Evolutionary conservation across 64 coral and sea anemone species (phyloP).

Genomic region (Acropora yongei): DNA sequence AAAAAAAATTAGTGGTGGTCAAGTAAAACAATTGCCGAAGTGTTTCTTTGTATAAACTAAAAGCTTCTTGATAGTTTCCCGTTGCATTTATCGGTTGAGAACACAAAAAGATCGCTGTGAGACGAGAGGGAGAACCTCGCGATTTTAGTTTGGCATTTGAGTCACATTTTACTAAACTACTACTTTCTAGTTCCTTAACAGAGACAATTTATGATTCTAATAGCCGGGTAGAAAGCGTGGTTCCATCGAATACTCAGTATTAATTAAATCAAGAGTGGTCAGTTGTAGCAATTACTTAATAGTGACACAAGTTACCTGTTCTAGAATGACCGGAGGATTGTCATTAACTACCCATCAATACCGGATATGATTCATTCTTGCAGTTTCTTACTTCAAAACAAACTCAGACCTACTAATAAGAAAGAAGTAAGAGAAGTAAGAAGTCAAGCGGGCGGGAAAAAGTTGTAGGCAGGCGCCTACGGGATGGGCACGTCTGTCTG

Average conservation of each 20-base stretch:
- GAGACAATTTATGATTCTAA: neutral
- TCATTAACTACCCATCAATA: neutral
- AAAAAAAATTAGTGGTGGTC: neutral
- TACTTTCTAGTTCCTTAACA: neutral
- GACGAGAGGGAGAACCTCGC: too few relatives aligned
- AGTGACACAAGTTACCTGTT: neutral
- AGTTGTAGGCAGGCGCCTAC: too few relatives aligned
- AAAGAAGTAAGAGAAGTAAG: too few relatives aligned
- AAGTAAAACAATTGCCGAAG: neutral
- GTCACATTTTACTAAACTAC: neutral
- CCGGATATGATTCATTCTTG: neutral
- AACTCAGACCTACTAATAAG: neutral
- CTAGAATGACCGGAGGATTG: neutral
- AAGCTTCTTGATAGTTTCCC: too few relatives aligned
- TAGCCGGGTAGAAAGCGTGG: neutral
- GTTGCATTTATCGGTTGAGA: too few relatives aligned
- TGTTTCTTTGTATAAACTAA: too few relatives aligned
- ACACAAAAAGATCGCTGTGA: too few relatives aligned
- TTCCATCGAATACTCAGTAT: neutral
- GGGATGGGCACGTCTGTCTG: neutral
- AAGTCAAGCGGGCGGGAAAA: too few relatives aligned
- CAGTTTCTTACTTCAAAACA: neutral
- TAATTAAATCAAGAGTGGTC: constrained; percentile 34
- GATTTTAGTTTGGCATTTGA: too few relatives aligned
- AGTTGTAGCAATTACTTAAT: neutral